Conservation (phyloP, 2,888 invertebrate species). For the Caenorhabditis parvicauda region DNA sequence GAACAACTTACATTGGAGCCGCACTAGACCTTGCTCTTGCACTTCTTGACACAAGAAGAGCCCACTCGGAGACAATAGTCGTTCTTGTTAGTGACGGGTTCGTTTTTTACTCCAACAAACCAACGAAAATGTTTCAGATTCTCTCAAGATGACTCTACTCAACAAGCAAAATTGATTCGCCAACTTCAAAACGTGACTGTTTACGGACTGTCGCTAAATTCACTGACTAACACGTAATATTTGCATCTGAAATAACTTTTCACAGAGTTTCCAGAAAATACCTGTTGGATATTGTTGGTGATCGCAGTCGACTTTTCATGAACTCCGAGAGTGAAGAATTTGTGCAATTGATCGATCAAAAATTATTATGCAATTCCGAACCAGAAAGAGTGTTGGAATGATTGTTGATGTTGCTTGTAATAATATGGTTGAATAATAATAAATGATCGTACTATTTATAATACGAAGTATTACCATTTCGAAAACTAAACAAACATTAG, state of each 20-base stretch:
- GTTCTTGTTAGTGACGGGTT: constrained; percentile 57
- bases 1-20: constrained; percentile 60
- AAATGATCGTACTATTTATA: no score
- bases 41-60: constrained; percentile 46
- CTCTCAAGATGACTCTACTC: constrained; percentile 46
- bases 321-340: constrained; percentile 31
- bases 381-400: no score
- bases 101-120: neutral
- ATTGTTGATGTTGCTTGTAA: no score
- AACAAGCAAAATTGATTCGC: constrained; percentile 43
- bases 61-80: constrained; percentile 49
- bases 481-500: no score
- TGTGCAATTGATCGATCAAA: constrained; percentile 27
- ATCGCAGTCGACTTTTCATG: constrained; percentile 36
- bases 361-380: no score
- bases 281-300: constrained; percentile 34
- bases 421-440: no score
- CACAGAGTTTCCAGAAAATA: constrained; percentile 28
- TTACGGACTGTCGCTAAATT: constrained; percentile 51
- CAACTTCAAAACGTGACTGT: constrained; percentile 49
- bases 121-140: constrained; percentile 25
- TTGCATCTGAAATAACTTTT: neutral
- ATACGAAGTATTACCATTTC: no score
- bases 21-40: constrained; percentile 48
- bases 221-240: constrained; percentile 52